Conservation (phyloP, 2,113 vertebrate species). For the Perca fluviatilis region DNA sequence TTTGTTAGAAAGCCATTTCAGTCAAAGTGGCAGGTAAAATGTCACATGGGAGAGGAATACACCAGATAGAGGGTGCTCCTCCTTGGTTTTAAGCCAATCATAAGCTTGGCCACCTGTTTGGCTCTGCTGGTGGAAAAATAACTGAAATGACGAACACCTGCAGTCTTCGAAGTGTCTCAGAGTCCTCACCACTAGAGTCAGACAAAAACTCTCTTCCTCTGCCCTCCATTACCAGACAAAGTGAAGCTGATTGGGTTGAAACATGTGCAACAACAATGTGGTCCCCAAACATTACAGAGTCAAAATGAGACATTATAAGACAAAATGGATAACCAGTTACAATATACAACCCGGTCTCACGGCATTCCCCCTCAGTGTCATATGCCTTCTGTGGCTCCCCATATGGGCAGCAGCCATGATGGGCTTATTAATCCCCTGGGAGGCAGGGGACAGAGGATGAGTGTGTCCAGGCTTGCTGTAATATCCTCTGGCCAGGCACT, state of each 20-base stretch:
- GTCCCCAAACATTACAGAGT: constrained; percentile 21
- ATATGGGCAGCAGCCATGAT: constrained; percentile 64
- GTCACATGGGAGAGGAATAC: constrained; percentile 17
- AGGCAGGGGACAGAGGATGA: constrained; percentile 72
- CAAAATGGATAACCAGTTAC: constrained; percentile 56
- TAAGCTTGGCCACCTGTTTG: constrained; percentile 35
- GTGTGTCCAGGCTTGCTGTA: constrained; percentile 71
- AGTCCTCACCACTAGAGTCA: too few species aligned
- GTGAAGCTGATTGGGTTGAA: constrained; percentile 6
- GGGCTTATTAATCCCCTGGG: constrained; percentile 77
- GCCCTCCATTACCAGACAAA: constrained; percentile 27
- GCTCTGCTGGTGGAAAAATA: constrained; percentile 40
- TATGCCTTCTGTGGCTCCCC: constrained; percentile 44
- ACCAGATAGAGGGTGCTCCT: neutral
- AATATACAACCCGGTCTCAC: too few species aligned
- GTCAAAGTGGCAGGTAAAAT: constrained; percentile 7
- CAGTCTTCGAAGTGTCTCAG: constrained; percentile 21
- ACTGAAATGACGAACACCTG: constrained; percentile 35
- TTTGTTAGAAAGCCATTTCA: constrained; percentile 47
- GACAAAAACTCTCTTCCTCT: neutral
- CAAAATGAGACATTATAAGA: constrained; percentile 29
- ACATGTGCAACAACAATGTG: constrained; percentile 42
- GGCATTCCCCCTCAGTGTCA: constrained; percentile 32
- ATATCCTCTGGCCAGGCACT: constrained; percentile 71
- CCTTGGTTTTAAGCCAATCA: constrained; percentile 24